phyloP scores from a whole-genome alignment of 2,113 vertebrate genomes.

The Atherinomorus stipes region DNA sequence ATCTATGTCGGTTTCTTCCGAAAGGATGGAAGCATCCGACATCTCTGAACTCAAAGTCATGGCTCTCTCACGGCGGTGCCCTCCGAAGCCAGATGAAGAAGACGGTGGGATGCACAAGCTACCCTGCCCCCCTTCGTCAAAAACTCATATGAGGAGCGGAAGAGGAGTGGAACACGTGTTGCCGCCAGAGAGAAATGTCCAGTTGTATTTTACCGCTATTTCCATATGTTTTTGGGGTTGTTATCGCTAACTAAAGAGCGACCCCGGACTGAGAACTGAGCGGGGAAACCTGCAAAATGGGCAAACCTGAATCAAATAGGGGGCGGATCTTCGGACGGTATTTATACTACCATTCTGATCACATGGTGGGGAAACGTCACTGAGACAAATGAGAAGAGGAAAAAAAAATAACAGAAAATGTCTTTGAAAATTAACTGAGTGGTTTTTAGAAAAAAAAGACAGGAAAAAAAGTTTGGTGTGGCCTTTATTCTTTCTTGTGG shows the following conservation, averaged over 20 bases:
- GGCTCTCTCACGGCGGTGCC: slow-evolving; percentile 76
- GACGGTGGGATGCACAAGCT: slow-evolving; percentile 55
- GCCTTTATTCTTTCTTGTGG: slow-evolving; percentile 62
- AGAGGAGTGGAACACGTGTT: slow-evolving; percentile 63
- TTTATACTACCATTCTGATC: slow-evolving; percentile 86
- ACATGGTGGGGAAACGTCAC: slow-evolving; percentile 90
- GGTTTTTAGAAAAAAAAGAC: slow-evolving; percentile 11
- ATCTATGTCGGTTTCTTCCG: slow-evolving; percentile 95
- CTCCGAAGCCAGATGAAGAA: slow-evolving; percentile 70
- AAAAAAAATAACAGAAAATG: slow-evolving; percentile 30
- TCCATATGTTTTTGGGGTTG: slow-evolving; percentile 72
- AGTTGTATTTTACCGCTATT: slow-evolving; percentile 43
- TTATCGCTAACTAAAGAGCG: slow-evolving; percentile 31
- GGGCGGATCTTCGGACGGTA: slow-evolving; percentile 84
- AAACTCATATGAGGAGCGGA: slow-evolving; percentile 72
- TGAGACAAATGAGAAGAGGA: slow-evolving; percentile 47
- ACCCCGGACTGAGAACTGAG: slow-evolving; percentile 42
- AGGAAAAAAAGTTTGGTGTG: slow-evolving; percentile 60
- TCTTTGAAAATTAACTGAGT: slow-evolving; percentile 70
- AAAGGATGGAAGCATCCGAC: slow-evolving; percentile 92
- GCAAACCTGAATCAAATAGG: slow-evolving; percentile 85
- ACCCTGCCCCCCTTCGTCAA: slow-evolving; percentile 68
- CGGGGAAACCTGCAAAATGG: slow-evolving; percentile 73
- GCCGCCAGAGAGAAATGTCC: slow-evolving; percentile 50
- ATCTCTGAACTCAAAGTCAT: slow-evolving; percentile 97